Base-by-base conservation (phyloP, 2,797 vertebrate genomes). In the Falco berigora region DNA sequence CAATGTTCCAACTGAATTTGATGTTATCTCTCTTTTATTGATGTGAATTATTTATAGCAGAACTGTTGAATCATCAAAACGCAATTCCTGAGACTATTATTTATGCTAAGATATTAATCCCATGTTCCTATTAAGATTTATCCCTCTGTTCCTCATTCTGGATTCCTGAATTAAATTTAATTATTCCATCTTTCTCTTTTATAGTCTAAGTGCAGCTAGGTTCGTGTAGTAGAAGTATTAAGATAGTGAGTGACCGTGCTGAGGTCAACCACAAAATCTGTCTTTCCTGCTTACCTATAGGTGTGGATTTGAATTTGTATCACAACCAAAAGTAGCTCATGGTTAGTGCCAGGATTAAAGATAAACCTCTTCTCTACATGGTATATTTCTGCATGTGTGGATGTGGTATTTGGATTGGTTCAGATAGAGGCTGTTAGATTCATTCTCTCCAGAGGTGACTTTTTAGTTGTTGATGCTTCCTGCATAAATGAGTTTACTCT, bases 81-180 rank as follows among this genome's bases (percentile, higher is more conserved):
- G 34, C 14, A 4, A 75, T 89, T 81, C 86, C 90, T 80, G 89
- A 74, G 93, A 95, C 82, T 86, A 52, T 80, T 93, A 93, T 95
- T 93, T 96, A 73, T 82, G 76, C 80, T 59, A 71, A 88, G 94
- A 95, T 93, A 97, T 96, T 96, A 97, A 96, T 96, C 92, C 90
- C 83, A 88, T 91, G 86, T 88, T 96, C 94, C 81, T 90, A 46
- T 92, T 95, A 96, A 96, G 77, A 91, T 95, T 96, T 92, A 95
- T 92, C 78, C 94, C 63, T 94, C 88, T 94, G 86, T 94, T 96
- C 93, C 69, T 92, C 42, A 8, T 73, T 93, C 61, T 90, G 85
- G 67, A 79, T 94, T 83, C 88, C 56, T 76, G 92, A 93, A 90
- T 94, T 93, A 91, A 92, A 95, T 93, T 92, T 93, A 93, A 92